These are phyloP conservation scores for Cantharis nigra DNA, from an alignment of 2,888 invertebrate genomes.

Conservation along the genomic window DNA sequence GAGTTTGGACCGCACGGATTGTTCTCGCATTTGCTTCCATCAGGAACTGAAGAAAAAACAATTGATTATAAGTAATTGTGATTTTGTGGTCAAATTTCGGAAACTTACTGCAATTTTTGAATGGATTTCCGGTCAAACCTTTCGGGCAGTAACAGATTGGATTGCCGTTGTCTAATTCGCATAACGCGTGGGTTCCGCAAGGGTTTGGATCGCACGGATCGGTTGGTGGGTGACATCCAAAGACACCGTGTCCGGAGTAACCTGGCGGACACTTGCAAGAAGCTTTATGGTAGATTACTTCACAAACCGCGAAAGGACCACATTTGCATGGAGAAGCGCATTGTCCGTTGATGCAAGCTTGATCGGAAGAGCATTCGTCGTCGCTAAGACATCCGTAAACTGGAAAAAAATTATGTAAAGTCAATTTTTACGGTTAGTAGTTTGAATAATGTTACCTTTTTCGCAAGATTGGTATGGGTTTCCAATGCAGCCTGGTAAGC, in stretches of 20 bases:
- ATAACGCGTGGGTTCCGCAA: constrained; percentile 84
- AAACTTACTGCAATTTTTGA: constrained; percentile 85
- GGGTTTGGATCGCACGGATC: constrained; percentile 84
- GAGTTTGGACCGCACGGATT: constrained; percentile 85
- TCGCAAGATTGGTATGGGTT: constrained; percentile 76
- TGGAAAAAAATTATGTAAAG: constrained; percentile 33
- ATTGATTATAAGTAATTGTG: constrained; percentile 9
- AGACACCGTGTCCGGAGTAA: constrained; percentile 76
- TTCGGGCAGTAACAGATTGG: constrained; percentile 90
- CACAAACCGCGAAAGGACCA: constrained; percentile 80
- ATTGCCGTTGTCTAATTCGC: constrained; percentile 82
- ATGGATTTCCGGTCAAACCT: constrained; percentile 89
- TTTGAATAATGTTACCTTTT: constrained; percentile 11
- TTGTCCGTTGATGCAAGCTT: constrained; percentile 78
- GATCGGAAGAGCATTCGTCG: constrained; percentile 71
- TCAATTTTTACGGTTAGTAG: not conserved
- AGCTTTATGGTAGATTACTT: constrained; percentile 77
- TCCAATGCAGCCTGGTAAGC: constrained; percentile 73
- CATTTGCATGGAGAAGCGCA: constrained; percentile 80
- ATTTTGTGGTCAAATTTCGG: not conserved
- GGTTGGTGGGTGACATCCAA: constrained; percentile 72
- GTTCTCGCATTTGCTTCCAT: constrained; percentile 81
- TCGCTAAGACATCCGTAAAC: constrained; percentile 74
- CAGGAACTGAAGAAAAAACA: constrained; percentile 69
- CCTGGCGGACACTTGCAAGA: constrained; percentile 83